phyloP scores from a whole-genome alignment of 2,113 vertebrate genomes.

The Paramisgurnus dabryanus region DNA sequence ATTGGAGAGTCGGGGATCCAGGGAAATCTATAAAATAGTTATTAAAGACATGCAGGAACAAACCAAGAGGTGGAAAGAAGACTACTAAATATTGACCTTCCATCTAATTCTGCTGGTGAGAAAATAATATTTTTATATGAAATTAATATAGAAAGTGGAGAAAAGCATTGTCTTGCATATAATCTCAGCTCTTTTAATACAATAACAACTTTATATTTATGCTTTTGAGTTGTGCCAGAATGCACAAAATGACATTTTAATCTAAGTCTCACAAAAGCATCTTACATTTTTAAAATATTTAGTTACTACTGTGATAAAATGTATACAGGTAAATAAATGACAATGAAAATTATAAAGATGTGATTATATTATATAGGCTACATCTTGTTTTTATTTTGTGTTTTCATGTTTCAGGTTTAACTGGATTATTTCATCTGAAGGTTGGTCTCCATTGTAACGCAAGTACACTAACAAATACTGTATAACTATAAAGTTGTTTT shows the following conservation, averaged over 20 bases:
- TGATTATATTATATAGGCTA: background rate
- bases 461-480: background rate
- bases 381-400: background rate
- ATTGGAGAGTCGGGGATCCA: conserved; percentile 38
- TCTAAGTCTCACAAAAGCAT: too few species aligned
- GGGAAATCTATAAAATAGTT: conserved; percentile 50
- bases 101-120: conserved; percentile 16
- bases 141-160: background rate
- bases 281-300: too few species aligned
- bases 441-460: background rate
- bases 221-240: background rate
- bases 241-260: background rate
- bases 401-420: background rate
- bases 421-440: background rate
- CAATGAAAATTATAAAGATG: background rate
- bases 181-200: background rate
- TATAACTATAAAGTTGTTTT: background rate
- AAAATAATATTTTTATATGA: background rate
- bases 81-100: background rate
- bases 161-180: background rate
- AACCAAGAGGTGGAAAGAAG: conserved; percentile 17
- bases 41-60: conserved; percentile 35
- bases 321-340: background rate
- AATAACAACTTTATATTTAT: background rate
- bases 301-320: too few species aligned